A percentile compares a stretch with the other conserved stretches of the same genome.
phyloP scores from a whole-genome alignment of 1,140 invertebrate species.

The Camponotus floridanus region DNA sequence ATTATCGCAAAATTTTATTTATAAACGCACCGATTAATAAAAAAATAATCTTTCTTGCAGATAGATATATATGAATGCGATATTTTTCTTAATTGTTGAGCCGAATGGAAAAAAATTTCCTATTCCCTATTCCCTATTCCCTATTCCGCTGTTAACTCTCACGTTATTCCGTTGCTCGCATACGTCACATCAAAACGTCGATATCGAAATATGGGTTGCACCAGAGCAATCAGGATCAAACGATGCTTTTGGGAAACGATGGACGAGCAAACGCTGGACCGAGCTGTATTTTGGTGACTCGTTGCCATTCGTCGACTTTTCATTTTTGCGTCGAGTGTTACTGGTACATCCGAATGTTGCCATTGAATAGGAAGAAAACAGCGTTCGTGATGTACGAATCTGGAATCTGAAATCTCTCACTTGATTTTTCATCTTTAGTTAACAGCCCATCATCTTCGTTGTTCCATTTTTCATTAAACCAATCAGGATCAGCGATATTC shows the following conservation, averaged over 20 bases:
- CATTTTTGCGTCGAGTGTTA: slow-evolving; percentile 68
- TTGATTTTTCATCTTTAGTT: slow-evolving; percentile 57
- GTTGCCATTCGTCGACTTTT: slow-evolving; percentile 59
- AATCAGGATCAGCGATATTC: neutral
- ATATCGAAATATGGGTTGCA: slow-evolving; percentile 74
- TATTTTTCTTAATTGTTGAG: slow-evolving; percentile 16
- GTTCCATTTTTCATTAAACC: no score
- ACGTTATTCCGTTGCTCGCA: slow-evolving; percentile 53
- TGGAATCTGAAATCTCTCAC: neutral
- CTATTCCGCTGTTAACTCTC: slow-evolving; percentile 44
- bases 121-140: slow-evolving; percentile 10
- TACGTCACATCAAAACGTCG: slow-evolving; percentile 70
- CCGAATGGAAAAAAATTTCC: slow-evolving; percentile 26
- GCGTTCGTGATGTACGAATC: slow-evolving; percentile 28
- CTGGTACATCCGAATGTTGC: slow-evolving; percentile 56
- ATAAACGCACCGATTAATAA: neutral
- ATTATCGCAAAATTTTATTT: neutral
- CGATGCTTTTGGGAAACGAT: slow-evolving; percentile 64
- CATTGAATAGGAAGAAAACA: slow-evolving; percentile 47
- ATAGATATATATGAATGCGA: neutral
- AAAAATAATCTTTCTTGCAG: neutral
- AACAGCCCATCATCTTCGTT: neutral
- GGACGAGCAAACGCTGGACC: slow-evolving; percentile 32
- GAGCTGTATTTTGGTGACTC: slow-evolving; percentile 44
- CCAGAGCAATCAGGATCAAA: slow-evolving; percentile 72